A percentile compares a stretch with the other conserved stretches of the same genome.
These are phyloP conservation scores for Paracentrotus lividus DNA, from an alignment of 53 echinoderm and acorn worm species.

Conservation along the genomic window DNA sequence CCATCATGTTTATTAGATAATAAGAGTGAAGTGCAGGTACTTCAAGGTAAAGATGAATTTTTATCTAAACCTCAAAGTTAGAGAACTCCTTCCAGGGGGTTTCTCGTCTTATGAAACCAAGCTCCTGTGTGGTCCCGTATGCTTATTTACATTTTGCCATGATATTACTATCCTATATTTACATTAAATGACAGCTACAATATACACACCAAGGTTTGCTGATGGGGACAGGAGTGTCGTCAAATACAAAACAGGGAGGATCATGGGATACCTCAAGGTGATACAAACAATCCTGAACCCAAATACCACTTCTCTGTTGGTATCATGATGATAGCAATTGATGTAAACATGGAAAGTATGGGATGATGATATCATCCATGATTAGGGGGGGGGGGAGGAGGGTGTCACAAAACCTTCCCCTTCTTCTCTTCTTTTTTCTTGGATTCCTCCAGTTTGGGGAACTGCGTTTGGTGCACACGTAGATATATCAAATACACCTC, in stretches of 20 bases:
- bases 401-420: background rate
- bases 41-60: background rate
- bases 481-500: too few relatives aligned
- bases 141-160: slow-evolving; percentile 55
- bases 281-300: background rate
- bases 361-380: slow-evolving; percentile 34
- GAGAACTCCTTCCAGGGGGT: background rate
- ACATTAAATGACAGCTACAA: slow-evolving; percentile 46
- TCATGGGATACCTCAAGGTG: slow-evolving; percentile 22
- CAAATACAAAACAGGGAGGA: background rate
- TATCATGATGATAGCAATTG: background rate
- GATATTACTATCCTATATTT: slow-evolving; percentile 27
- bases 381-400: background rate
- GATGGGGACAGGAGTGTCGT: slow-evolving; percentile 4
- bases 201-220: slow-evolving; percentile 43
- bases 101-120: background rate
- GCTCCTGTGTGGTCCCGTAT: slow-evolving; percentile 31
- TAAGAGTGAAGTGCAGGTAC: too few relatives aligned
- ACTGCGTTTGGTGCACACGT: too few relatives aligned
- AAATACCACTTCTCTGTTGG: slow-evolving; percentile 23
- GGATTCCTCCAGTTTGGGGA: too few relatives aligned
- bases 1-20: background rate
- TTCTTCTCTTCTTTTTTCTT: too few relatives aligned
- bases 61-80: background rate
- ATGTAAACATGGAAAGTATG: slow-evolving; percentile 37